Percentiles rank a stretch among this genome's conserved stretches.
phyloP scores from a whole-genome alignment of 2,113 vertebrate species.

The Bos taurus region DNA sequence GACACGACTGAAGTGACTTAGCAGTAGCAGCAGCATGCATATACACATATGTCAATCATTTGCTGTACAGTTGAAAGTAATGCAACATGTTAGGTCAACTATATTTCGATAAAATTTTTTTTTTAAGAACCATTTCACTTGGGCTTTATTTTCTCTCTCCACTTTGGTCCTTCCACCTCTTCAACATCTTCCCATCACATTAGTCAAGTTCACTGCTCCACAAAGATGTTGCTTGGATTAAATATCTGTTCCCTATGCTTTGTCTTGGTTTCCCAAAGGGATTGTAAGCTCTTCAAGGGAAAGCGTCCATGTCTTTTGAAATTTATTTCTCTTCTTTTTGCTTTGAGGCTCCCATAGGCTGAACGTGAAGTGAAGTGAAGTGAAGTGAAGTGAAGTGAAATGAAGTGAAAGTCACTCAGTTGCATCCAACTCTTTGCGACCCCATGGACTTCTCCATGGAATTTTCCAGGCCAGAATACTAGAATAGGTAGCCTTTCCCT shows the following conservation, averaged over 20 bases:
- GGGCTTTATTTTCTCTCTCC: not conserved
- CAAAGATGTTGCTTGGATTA: not conserved
- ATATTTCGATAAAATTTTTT: not conserved
- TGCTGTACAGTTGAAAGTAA: not conserved
- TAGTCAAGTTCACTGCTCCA: not conserved
- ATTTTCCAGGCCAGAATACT: not conserved
- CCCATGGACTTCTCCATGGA: not conserved
- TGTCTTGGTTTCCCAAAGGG: not conserved
- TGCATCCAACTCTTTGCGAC: fast-evolving
- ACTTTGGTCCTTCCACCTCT: not conserved
- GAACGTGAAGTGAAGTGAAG: not conserved
- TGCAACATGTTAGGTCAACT: not conserved
- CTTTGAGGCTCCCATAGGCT: not conserved
- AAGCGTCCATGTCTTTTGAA: not conserved
- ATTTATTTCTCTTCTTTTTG: not conserved
- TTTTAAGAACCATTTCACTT: not conserved
- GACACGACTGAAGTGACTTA: not conserved
- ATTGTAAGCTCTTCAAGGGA: not conserved
- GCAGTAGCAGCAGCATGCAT: not conserved
- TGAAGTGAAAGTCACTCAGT: not conserved
- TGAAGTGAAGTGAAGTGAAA: not conserved
- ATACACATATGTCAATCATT: not conserved
- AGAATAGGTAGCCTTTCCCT: not conserved
- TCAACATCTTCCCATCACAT: not conserved
- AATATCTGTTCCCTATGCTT: not conserved